These are phyloP conservation scores for Zeugodacus cucurbitae DNA, from an alignment of 1,140 invertebrate genomes.

Conservation along the genomic window DNA sequence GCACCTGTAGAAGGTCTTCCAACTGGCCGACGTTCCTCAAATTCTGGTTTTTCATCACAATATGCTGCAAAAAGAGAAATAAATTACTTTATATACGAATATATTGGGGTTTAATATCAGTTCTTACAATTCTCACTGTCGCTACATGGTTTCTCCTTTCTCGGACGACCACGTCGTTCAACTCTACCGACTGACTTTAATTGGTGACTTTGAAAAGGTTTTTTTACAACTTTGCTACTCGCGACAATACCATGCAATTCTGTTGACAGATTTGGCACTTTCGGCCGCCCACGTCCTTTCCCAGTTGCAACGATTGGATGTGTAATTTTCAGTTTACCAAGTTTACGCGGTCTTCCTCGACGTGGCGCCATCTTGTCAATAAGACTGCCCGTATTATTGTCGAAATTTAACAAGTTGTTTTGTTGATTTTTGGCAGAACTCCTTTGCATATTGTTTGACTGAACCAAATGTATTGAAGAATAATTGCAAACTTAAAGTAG, in stretches of 20 bases:
- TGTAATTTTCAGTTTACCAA: constrained; percentile 10
- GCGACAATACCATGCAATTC: constrained; percentile 40
- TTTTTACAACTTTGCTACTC: constrained; percentile 50
- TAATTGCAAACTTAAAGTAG: too few species aligned
- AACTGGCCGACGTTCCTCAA: constrained; percentile 46
- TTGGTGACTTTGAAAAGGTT: constrained; percentile 20
- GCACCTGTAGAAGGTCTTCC: constrained; percentile 55
- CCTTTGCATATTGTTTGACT: neutral
- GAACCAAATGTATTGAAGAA: too few species aligned
- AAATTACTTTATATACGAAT: neutral
- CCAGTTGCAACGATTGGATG: constrained; percentile 39
- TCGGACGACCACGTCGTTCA: constrained; percentile 42
- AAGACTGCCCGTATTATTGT: neutral
- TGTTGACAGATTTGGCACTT: constrained; percentile 17
- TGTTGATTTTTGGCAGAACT: neutral
- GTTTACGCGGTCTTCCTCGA: neutral
- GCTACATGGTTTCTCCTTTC: constrained; percentile 25
- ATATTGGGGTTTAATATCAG: neutral
- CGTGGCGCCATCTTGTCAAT: neutral
- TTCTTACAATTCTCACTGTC: constrained; percentile 43
- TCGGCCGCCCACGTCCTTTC: constrained; percentile 58
- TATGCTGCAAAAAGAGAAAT: constrained; percentile 20
- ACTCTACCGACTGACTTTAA: neutral
- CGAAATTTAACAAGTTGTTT: neutral
- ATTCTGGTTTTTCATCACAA: constrained; percentile 40